Base-by-base conservation (phyloP, 2,888 invertebrate species). In the Lithophane semibrunnea region DNA sequence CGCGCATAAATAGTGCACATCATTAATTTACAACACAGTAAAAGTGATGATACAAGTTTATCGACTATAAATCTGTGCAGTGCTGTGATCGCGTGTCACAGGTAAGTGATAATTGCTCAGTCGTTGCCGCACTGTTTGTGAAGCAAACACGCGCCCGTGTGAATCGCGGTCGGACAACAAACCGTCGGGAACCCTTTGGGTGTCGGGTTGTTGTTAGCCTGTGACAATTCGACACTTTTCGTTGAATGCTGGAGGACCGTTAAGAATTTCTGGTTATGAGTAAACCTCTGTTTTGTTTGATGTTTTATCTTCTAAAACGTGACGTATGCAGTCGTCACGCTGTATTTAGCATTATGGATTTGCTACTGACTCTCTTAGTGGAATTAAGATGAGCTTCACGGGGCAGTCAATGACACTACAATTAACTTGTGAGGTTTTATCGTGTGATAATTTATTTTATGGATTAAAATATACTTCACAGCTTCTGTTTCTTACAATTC, bases 41-140 rank as follows among this genome's bases (percentile, higher is more conserved):
- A 95, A 94, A 95, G 96, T 96, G 96, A 96, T 96, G 94, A 95
- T 95, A 95, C 94, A 91, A 94, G 95, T 96, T 96, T 95, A 96
- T 96, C 94, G 95, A 94, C 96, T 92, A 95, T 96, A 95, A 96
- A 96, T 94, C 95, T 95, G 95, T 95, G 94, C 92, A 93, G 95
- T 95, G 95, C 94, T 93, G 95, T 95, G 96, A 94, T 95, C 95
- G 94, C 94, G 93, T 94, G 95, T 96, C 94, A 90, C 96, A 96
- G 96, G 96, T 96, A 95, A 96, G 96, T 96, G 96, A 94, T 96
- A 96, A 96, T 96, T 96, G 95, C 91, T 94, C 92, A 92, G 92
- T 93, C 93, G 93, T 92, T 91, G 94, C 93, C 93, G 94, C 93
- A 88, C 85, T 94, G 94, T 96, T 96, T 95, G 94, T 88, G 86